Conservation (phyloP, 2,888 invertebrate genomes). For the Eledona agricola region DNA sequence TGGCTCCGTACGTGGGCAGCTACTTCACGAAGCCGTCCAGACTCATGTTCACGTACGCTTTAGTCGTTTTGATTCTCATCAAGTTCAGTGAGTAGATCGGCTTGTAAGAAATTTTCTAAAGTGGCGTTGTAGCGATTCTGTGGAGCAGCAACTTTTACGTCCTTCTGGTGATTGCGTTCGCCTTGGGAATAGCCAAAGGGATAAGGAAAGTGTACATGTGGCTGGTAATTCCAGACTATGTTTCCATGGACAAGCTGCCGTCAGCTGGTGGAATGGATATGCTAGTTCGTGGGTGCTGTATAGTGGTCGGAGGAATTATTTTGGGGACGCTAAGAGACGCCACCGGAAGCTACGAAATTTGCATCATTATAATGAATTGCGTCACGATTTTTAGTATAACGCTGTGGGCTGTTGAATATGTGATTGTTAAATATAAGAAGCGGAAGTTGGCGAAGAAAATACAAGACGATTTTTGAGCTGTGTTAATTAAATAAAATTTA, state of each 20-base stretch:
- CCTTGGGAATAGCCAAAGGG: slow-evolving; percentile 5
- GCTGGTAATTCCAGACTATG: slow-evolving; percentile 74
- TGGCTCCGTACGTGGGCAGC: slow-evolving; percentile 74
- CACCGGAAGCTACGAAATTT: slow-evolving; percentile 68
- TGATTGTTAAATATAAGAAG: slow-evolving; percentile 3
- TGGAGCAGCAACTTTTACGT: not conserved
- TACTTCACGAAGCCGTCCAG: slow-evolving; percentile 69
- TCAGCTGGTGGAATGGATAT: slow-evolving; percentile 76
- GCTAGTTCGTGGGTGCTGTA: slow-evolving; percentile 71
- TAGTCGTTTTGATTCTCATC: slow-evolving; percentile 68
- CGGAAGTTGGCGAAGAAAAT: not conserved
- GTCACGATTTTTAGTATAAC: slow-evolving; percentile 68
- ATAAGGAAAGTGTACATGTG: slow-evolving; percentile 60
- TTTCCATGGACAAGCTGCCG: slow-evolving; percentile 72
- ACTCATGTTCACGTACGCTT: slow-evolving; percentile 71
- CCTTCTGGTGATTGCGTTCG: slow-evolving; percentile 1
- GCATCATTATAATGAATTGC: slow-evolving; percentile 70
- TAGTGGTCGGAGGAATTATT: slow-evolving; percentile 68
- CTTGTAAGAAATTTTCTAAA: slow-evolving; percentile 5
- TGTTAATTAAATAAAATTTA: too few species aligned
- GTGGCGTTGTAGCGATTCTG: slow-evolving; percentile 16
- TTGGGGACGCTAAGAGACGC: slow-evolving; percentile 68
- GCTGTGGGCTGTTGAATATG: slow-evolving; percentile 67
- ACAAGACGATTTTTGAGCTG: not conserved
- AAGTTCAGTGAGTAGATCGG: slow-evolving; percentile 68